Percentiles rank a stretch among this genome's conserved stretches.
Conservation (phyloP, 1,140 invertebrate species). For the Dendroctonus ponderosae region DNA sequence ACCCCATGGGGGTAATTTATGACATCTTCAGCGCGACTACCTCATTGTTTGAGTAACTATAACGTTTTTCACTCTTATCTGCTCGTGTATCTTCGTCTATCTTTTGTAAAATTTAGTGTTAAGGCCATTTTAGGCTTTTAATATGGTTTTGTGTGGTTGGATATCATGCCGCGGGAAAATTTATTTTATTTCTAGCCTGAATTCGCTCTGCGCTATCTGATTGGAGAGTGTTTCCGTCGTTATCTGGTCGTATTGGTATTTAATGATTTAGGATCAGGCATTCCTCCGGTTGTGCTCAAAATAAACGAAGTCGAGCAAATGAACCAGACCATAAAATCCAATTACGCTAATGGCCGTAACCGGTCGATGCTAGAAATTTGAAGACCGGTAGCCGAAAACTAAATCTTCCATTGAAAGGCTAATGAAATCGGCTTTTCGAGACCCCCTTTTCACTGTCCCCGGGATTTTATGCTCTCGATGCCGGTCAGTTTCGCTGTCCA, state of each 20-base stretch:
- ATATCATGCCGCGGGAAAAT: no score
- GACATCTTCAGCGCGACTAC: slow-evolving; percentile 46
- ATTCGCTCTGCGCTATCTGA: no score
- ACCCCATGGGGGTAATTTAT: slow-evolving; percentile 46
- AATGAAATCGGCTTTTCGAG: no score
- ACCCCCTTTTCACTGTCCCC: no score
- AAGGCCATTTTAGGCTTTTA: slow-evolving; percentile 31
- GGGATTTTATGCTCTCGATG: no score
- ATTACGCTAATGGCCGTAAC: slow-evolving; percentile 5
- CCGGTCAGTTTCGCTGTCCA: no score
- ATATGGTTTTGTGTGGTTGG: no score
- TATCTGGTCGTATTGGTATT: not conserved
- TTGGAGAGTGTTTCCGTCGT: no score
- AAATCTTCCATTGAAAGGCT: slow-evolving; percentile 5
- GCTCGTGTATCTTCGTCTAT: slow-evolving; percentile 48
- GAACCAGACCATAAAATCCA: slow-evolving; percentile 6
- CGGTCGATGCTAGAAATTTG: slow-evolving; percentile 4
- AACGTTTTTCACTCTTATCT: slow-evolving; percentile 50
- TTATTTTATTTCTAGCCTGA: no score
- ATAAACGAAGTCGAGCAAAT: not conserved
- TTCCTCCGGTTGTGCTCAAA: no score
- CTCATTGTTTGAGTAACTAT: slow-evolving; percentile 51
- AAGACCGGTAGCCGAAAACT: slow-evolving; percentile 9
- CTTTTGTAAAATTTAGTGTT: slow-evolving; percentile 50
- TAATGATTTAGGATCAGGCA: no score